Evolutionary conservation across 1,140 invertebrate genomes (phyloP).

Genomic region (Battus philenor): DNA sequence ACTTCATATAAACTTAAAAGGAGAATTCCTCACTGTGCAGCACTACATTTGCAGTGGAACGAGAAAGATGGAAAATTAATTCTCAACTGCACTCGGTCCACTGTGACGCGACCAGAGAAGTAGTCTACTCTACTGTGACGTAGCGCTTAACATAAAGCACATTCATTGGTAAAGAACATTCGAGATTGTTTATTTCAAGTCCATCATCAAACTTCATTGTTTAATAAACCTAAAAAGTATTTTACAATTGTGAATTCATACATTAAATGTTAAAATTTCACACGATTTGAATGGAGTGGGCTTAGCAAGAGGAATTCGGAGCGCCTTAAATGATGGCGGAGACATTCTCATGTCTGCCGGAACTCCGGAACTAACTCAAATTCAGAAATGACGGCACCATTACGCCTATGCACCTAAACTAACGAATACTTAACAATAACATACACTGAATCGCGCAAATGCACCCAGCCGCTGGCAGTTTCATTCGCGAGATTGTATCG

Average conservation of each 20-base stretch:
- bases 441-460: slow-evolving; percentile 46
- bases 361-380: slow-evolving; percentile 68
- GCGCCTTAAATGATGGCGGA: slow-evolving; percentile 32
- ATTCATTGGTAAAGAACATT: slow-evolving; percentile 53
- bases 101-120: slow-evolving; percentile 59
- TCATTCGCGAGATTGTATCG: slow-evolving; percentile 34
- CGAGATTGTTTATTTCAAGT: slow-evolving; percentile 60
- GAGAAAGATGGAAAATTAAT: slow-evolving; percentile 21
- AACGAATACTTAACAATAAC: slow-evolving; percentile 66
- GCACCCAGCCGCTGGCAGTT: slow-evolving; percentile 28
- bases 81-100: slow-evolving; percentile 32
- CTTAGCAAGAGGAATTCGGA: not conserved
- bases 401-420: slow-evolving; percentile 54
- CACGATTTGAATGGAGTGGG: slow-evolving; percentile 7
- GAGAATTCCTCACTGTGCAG: slow-evolving; percentile 27
- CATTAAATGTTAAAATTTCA: not conserved
- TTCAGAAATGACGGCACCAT: slow-evolving; percentile 67
- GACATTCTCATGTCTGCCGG: too few species aligned
- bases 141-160: slow-evolving; percentile 63
- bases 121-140: slow-evolving; percentile 55
- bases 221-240: slow-evolving; percentile 1
- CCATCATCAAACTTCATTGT: slow-evolving; percentile 30
- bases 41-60: slow-evolving; percentile 59
- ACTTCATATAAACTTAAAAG: slow-evolving; percentile 24
- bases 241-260: not conserved